Conservation (phyloP, 2,797 vertebrate species). For the Zalophus californianus region DNA sequence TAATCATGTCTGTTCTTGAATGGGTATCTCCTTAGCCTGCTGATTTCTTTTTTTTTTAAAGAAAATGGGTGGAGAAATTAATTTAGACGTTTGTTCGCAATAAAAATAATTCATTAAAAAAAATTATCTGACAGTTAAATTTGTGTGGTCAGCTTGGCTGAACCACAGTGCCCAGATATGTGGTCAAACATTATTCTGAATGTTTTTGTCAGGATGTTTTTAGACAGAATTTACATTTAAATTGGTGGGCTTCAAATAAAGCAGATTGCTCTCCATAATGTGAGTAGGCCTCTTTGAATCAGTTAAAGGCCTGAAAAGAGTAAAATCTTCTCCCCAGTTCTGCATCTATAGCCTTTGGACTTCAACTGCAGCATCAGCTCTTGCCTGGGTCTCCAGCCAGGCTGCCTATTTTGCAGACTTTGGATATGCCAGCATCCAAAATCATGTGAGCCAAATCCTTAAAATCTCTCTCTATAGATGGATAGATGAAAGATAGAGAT, state of each 20-base stretch:
- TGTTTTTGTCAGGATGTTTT: background rate
- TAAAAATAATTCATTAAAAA: slow-evolving; percentile 91
- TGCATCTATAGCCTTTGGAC: background rate
- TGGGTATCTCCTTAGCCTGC: slow-evolving; percentile 92
- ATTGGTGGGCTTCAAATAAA: background rate
- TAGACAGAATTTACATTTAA: background rate
- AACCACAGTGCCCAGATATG: background rate
- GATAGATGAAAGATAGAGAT: background rate
- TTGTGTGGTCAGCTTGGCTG: background rate
- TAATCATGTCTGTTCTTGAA: slow-evolving; percentile 92
- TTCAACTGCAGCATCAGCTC: background rate
- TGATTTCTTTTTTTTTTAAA: slow-evolving; percentile 91
- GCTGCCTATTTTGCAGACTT: background rate
- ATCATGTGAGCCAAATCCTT: background rate
- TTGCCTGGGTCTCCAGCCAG: background rate
- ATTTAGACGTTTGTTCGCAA: slow-evolving; percentile 93
- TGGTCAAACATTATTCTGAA: background rate
- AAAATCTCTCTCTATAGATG: background rate
- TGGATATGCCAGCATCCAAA: background rate
- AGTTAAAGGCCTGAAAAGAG: background rate
- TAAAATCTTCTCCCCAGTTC: background rate
- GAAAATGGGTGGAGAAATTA: slow-evolving; percentile 91
- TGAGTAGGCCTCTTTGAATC: background rate
- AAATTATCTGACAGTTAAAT: background rate
- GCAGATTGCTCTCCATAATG: background rate